Base-by-base conservation (phyloP, 2,113 vertebrate genomes). In the Acrocephalus arundinaceus region DNA sequence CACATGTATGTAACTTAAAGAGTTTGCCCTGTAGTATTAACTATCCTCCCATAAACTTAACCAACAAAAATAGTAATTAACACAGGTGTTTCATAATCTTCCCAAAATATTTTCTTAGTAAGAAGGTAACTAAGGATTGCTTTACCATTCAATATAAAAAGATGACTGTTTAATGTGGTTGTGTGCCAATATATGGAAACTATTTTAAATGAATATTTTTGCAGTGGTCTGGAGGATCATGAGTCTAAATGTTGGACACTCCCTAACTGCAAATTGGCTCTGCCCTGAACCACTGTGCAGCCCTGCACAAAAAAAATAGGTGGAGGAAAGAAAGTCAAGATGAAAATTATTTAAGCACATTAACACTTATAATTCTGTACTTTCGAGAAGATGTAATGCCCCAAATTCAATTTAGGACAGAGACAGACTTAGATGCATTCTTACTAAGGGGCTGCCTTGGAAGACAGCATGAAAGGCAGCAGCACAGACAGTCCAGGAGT, bases 1-100 rank as follows among this genome's bases (percentile, higher is more conserved):
- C 31, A 67, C 89, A 85, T 18, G 11, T 15, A 61, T 49, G 62
- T 23, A 96, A 94, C 30, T 37, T 62, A 48, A 49, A 91, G 86
- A 96, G 45, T 61, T 85, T 85, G 31, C 70, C 61, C 51, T 67
- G n/a, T 84, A 78, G 54, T 52, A 61, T 78, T 66, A 78, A 67
- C 35, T 77, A 76, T 33, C 70, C 82, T 95, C 79, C 74, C 61
- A 87, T 45, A 90, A 85, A 83, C 24, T n/a, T 83, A 74, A 97
- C 39, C 85, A 92, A 96, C 67, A 96, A 90, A 95, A 96, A 86
- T 35, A 91, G 51, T 73, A 80, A 94, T 92, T 95, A 93, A 70
- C 71, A 85, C 45, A 95, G 55, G 63, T 94, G 85, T 80, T 93
- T 74, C 72, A 76, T 82, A 87, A 93, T 80, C 30, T 52, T 91